Conservation (phyloP, 64 coral and sea anemone species). For the Pocillopora damicornis region DNA sequence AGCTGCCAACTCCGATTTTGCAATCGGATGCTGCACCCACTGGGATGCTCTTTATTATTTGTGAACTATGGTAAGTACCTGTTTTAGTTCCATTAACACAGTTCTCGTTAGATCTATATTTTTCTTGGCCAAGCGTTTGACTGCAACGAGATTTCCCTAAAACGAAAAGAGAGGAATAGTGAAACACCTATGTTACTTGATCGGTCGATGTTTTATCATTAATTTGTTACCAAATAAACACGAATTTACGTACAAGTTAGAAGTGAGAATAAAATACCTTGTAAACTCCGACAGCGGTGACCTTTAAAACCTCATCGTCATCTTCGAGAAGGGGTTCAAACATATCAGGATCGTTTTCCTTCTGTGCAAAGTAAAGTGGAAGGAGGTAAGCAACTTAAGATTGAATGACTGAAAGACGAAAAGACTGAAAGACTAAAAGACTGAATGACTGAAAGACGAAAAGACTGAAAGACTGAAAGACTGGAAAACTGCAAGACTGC, state of each 20-base stretch:
- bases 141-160: conserved; percentile 82
- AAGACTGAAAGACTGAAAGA: too few relatives aligned
- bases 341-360: conserved; percentile 49
- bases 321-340: conserved; percentile 51
- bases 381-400: background rate
- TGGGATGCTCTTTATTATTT: background rate
- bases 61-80: conserved; percentile 35
- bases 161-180: background rate
- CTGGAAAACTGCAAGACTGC: too few relatives aligned
- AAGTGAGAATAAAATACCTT: conserved; percentile 29
- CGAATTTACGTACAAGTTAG: background rate
- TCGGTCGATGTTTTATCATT: too few relatives aligned
- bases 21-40: too few relatives aligned
- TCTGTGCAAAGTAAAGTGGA: background rate
- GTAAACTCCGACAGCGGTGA: conserved; percentile 37
- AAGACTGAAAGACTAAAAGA: background rate
- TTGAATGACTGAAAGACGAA: background rate
- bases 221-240: background rate
- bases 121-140: conserved; percentile 79
- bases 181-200: background rate
- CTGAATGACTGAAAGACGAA: too few relatives aligned
- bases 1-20: too few relatives aligned
- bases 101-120: conserved; percentile 87
- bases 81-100: conserved; percentile 90
- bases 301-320: conserved; percentile 52